Conservation (phyloP, 2,888 invertebrate genomes). For the Phaedon cochleariae region DNA sequence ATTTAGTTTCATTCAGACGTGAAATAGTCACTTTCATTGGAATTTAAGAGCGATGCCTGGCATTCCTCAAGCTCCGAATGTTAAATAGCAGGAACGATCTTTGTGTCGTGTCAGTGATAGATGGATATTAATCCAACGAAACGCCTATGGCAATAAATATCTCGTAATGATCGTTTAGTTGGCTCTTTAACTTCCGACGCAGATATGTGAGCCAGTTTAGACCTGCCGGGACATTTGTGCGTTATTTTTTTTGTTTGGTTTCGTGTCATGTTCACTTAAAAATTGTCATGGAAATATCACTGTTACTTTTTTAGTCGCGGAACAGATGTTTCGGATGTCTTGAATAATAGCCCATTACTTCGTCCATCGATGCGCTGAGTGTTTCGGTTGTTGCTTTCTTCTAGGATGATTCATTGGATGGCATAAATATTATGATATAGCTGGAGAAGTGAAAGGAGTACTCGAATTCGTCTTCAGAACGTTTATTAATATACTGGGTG, state of each 20-base stretch:
- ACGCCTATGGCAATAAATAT: conserved; percentile 60
- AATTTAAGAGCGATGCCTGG: conserved; percentile 20
- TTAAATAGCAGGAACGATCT: conserved; percentile 52
- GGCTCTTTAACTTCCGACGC: conserved; percentile 61
- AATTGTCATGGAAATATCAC: conserved; percentile 52
- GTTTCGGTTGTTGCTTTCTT: conserved; percentile 15
- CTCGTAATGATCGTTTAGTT: conserved; percentile 62
- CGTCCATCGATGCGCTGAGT: conserved; percentile 30
- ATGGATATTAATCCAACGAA: conserved; percentile 59
- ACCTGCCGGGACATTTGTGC: conserved; percentile 57
- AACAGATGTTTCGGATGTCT: conserved; percentile 51
- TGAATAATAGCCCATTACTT: conserved; percentile 50
- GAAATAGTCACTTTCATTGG: conserved; percentile 23
- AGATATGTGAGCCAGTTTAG: conserved; percentile 51
- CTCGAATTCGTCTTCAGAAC: too few species aligned
- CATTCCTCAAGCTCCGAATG: conserved; percentile 52
- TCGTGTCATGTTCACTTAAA: conserved; percentile 50
- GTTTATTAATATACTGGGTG: too few species aligned
- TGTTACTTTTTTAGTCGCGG: conserved; percentile 39
- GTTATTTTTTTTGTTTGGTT: conserved; percentile 53
- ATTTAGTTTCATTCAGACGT: conserved; percentile 20
- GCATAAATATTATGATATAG: background rate
- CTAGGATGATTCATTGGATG: conserved; percentile 13
- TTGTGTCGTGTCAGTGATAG: conserved; percentile 55
- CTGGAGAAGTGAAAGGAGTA: too few species aligned